These are phyloP conservation scores for Hemichromis elongatus DNA, from an alignment of 2,113 vertebrate species.

Conservation along the genomic window DNA sequence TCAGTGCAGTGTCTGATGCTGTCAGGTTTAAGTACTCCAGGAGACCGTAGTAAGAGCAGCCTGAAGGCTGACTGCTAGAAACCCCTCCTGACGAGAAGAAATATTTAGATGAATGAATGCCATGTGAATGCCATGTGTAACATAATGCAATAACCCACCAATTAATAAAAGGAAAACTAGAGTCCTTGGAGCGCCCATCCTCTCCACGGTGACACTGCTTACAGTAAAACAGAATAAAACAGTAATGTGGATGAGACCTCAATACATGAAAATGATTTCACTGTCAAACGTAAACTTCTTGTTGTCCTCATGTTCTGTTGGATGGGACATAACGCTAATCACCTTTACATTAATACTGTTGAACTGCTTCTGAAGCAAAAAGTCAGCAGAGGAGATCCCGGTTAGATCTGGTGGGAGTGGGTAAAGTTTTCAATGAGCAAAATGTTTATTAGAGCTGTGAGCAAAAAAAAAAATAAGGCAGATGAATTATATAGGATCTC, in stretches of 20 bases:
- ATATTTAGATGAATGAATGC: fast-evolving
- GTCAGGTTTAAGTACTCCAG: conserved; percentile 64
- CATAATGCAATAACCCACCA: neutral
- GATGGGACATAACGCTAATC: neutral
- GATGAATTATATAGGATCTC: neutral
- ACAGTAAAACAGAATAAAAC: neutral
- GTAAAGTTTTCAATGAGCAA: neutral
- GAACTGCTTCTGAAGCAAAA: too few species aligned
- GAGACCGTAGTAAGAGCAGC: conserved; percentile 69
- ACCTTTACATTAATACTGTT: neutral
- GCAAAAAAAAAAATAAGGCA: neutral
- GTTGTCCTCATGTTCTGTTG: neutral
- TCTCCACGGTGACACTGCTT: neutral
- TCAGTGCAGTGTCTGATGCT: neutral
- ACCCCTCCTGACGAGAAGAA: neutral
- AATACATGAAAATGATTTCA: fast-evolving
- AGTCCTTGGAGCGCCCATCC: neutral
- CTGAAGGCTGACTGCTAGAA: neutral
- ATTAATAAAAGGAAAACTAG: neutral
- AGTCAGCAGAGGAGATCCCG: neutral
- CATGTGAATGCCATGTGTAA: neutral
- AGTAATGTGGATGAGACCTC: neutral
- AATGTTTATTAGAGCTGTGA: neutral
- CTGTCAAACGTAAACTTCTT: neutral
- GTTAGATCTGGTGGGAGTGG: fast-evolving